Evolutionary conservation across 2,797 vertebrate genomes (phyloP).

Genomic region (Natrix natrix): DNA sequence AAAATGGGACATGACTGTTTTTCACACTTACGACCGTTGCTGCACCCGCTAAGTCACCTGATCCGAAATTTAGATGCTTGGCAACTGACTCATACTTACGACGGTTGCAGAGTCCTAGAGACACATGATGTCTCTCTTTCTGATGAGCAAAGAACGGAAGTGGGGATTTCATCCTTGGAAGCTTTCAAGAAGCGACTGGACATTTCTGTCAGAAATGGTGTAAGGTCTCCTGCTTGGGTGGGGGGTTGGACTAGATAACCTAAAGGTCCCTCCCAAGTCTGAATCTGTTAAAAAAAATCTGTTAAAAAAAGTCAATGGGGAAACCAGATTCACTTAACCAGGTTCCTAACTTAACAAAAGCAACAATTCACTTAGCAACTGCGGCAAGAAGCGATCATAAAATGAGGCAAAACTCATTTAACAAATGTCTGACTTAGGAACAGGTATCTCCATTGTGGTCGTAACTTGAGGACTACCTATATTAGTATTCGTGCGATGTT

Average conservation of each 20-base stretch:
- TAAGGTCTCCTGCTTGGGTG: too few relatives aligned
- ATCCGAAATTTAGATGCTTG: background rate
- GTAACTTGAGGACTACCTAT: background rate
- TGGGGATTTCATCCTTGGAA: too few relatives aligned
- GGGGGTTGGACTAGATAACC: too few relatives aligned
- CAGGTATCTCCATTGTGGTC: background rate
- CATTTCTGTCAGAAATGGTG: too few relatives aligned
- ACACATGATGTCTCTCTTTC: too few relatives aligned
- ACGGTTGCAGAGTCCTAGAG: too few relatives aligned
- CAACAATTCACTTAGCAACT: background rate
- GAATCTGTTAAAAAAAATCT: too few relatives aligned
- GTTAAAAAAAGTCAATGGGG: background rate
- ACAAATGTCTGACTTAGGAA: background rate
- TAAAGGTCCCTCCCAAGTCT: too few relatives aligned
- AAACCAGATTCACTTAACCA: background rate
- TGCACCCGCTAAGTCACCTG: too few relatives aligned
- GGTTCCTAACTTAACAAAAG: background rate
- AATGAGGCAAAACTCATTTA: background rate
- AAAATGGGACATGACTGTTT: background rate
- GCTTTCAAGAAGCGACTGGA: too few relatives aligned
- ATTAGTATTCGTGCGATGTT: background rate
- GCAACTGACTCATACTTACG: background rate
- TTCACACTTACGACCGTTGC: background rate
- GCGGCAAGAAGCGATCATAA: background rate
- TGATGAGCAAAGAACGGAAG: too few relatives aligned